Evolutionary conservation across 2,888 invertebrate species (phyloP), one percentile per base, ranked within the genome.

Genomic region (Acrobasis suavella): DNA sequence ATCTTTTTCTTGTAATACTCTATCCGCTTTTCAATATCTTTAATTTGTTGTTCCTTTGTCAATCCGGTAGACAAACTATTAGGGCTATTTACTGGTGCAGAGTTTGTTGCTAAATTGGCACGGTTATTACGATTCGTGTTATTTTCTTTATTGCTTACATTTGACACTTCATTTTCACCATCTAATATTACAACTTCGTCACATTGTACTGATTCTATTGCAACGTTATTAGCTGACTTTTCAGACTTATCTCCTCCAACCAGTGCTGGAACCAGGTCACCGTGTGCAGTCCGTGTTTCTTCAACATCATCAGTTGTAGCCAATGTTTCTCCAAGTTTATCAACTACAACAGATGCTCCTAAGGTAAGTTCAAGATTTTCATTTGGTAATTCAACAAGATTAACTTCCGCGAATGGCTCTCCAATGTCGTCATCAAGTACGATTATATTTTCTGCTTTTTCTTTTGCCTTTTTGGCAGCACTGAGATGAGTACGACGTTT

Each of bases 1-100:
- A 87, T 76, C 8, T 22, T 32, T 8, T 49, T 8, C 67, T 82
- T 81, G 58, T 58, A 81, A 0, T 0, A 1, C 6, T 60, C 66
- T 63, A 87, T 86, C 62, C 71, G 50, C 0, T 49, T 37, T 74
- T 85, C 83, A 62, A 84, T 70, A 9, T 14, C 0, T 52, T 65
- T 62, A 22, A 80, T 69, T 66, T 32, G 71, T 42, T 52, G 16
- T 10, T 38, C n/a, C 9, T 58, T 52, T 32, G 32, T 32, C 32
- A 32, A 0, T 46, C 10, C 46, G 6, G n/a, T 46, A 3, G 3
- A 3, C 0, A 1, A 5, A n/a, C n/a, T 6, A 14, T 46, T 46
- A 46, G 14, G 6, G 12, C 46, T 46, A n/a, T 46, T 5, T 42
- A 42, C 14, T 1, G 7, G 14, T 14, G 7, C 14, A 46, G 46